Conservation (phyloP, 37 sponge, comb jelly and placozoan genomes). For the Diacarnus erythraeanus region DNA sequence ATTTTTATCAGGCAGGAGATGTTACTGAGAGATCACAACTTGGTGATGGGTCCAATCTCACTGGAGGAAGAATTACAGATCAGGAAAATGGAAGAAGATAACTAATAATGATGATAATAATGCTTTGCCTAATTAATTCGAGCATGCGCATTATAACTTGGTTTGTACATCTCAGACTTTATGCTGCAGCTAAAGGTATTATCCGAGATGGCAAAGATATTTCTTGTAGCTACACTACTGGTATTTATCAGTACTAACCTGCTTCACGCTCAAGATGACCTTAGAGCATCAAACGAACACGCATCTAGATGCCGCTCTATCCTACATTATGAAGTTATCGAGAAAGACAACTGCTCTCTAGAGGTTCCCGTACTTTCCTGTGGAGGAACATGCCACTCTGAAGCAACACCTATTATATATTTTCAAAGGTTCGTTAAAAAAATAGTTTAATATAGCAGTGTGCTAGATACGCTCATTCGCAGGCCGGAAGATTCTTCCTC, state of each 20-base stretch:
- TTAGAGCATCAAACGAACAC: too few species aligned
- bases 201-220: too few species aligned
- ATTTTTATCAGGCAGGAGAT: conserved; percentile 60
- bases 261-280: too few species aligned
- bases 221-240: too few species aligned
- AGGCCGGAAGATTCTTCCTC: too few species aligned
- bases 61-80: conserved; percentile 23
- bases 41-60: conserved; percentile 59
- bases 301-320: too few species aligned
- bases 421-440: not conserved
- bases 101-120: not conserved
- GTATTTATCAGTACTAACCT: too few species aligned
- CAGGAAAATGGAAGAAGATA: conserved; percentile 8
- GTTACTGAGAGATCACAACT: conserved; percentile 55
- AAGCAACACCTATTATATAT: not conserved
- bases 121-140: not conserved
- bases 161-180: too few species aligned
- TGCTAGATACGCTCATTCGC: too few species aligned
- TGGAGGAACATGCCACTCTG: conserved; percentile 9
- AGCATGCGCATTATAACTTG: conserved; percentile 1
- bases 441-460: too few species aligned
- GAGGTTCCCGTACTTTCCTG: not conserved
- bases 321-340: too few species aligned
- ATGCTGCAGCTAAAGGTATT: too few species aligned
- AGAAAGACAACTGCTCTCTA: conserved; percentile 1